Conservation (phyloP, 1,140 invertebrate genomes). For the Saccostrea echinata region DNA sequence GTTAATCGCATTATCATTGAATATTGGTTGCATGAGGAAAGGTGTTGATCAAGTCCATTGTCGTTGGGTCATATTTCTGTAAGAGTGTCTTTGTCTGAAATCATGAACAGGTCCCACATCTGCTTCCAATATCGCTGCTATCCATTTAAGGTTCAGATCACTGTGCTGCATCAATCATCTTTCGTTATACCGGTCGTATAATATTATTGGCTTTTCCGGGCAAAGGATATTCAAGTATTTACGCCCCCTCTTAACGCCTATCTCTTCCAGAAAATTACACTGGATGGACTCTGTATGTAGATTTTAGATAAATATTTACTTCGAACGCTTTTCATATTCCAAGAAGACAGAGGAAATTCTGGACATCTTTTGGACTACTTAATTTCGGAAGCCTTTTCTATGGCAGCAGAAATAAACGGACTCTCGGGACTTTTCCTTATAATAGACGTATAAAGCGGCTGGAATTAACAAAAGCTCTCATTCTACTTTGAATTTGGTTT, state of each 20-base stretch:
- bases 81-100: background rate
- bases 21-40: constrained; percentile 23
- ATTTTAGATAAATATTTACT: background rate
- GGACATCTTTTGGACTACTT: background rate
- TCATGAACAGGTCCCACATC: background rate
- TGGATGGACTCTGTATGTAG: background rate
- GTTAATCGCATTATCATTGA: constrained; percentile 22
- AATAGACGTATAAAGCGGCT: too few species aligned
- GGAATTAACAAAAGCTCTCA: too few species aligned
- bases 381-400: background rate
- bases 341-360: background rate
- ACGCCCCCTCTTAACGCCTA: constrained; percentile 7
- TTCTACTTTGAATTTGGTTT: too few species aligned
- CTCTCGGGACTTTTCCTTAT: background rate
- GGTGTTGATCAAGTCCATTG: background rate
- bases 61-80: background rate
- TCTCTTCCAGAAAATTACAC: background rate
- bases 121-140: background rate
- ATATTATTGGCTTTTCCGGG: constrained; percentile 31
- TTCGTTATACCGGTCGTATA: background rate
- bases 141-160: background rate
- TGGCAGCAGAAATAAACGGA: background rate
- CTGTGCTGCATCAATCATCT: background rate
- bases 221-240: background rate
- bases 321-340: background rate